Base-by-base conservation (phyloP, 35 echinoderm and acorn worm species). In the Lytechinus pictus region DNA sequence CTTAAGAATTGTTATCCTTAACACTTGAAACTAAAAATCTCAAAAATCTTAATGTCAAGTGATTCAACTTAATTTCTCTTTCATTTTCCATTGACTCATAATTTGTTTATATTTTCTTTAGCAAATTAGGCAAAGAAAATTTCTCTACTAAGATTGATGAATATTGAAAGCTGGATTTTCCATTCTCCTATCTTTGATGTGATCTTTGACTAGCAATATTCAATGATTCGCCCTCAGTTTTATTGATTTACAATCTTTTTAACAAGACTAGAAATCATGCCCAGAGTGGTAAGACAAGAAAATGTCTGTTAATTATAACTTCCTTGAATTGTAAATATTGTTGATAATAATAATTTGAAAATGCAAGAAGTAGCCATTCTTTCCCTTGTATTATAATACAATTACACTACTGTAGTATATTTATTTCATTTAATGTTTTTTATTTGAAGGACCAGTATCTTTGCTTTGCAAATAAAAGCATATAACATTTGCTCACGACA, bases 21-120 rank as follows among this genome's bases (percentile, higher is more conserved):
- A 24, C 66, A 79, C 4, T 79, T 2, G 2, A 44, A 44, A 79
- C 19, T 24, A 79, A 24, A 79, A 79, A 79, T 79, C 12, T 79
- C 19, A 79, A 24, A 79, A 79, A 79, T 79, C 12, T 79, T 79
- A 79, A 79, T 79, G 66, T 79, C 66, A 79, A 79, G 66, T 79
- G 66, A 79, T 79, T 79, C 66, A 79, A n/a, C 66, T 79, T 79
- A 79, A 79, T 79, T 14, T 79, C 66, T 24, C 66, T 79, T 79
- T 79, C 66, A 79, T 79, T 79, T 79, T 79, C 66, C 66, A 79
- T 79, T 79, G 66, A 79, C n/a, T 79, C 19, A 24, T 79, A 7
- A 5, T 79, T 6, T n/a, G 4, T 79, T 79, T 79, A 79, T 79
- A 1, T 79, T 79, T 24, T 72, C 16, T 72, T 16, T 24, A 79